Evolutionary conservation across 2,888 invertebrate species (phyloP), one percentile per base, ranked within the genome.

Genomic region (Eristalis intricaria): DNA sequence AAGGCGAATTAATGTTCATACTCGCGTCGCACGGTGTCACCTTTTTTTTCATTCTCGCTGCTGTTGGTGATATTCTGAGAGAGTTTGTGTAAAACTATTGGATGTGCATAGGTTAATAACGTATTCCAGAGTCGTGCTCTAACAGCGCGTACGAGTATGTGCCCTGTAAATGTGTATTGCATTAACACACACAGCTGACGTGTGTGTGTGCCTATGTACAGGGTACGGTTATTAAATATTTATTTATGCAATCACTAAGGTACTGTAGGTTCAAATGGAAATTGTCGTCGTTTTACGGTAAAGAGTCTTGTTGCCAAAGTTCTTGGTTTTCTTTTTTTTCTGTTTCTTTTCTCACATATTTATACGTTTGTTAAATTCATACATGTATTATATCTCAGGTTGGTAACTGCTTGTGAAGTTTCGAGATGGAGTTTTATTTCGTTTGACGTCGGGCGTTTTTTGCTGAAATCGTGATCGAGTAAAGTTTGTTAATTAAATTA

Each of bases 91-190:
- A 63, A 63, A 65, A 32, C 60, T 26, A 61, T 73, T 69, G 58
- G 77, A 85, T 86, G 83, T 84, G 84, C 83, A 84, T 84, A 80
- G 79, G 83, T 76, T 87, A 87, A 84, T 87, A 84, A 87, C 76
- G 87, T 87, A 87, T 87, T 87, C 87, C 79, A 35, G 71, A 76
- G 83, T 73, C 83, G 87, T 83, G 79, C 87, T 75, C 78, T 60
- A 19, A 65, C 26, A 61, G 70, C 77, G 68, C 69, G 22, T 50
- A 19, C 58, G 64, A 26, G 29, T 75, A 50, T 77, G 70, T 69
- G 69, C 50, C 50, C n/a, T 7, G 50, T n/a, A 50, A 50, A n/a
- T 50, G 50, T 50, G 50, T 50, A 50, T 4, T 50, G 50, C 50
- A 50, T n/a, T 19, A 19, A 50, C 50, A 50, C 50, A 50, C 8